Percentiles rank a stretch among this genome's conserved stretches.
Evolutionary conservation across 1,140 invertebrate species (phyloP).

Genomic region (Cheumatopsyche charites): DNA sequence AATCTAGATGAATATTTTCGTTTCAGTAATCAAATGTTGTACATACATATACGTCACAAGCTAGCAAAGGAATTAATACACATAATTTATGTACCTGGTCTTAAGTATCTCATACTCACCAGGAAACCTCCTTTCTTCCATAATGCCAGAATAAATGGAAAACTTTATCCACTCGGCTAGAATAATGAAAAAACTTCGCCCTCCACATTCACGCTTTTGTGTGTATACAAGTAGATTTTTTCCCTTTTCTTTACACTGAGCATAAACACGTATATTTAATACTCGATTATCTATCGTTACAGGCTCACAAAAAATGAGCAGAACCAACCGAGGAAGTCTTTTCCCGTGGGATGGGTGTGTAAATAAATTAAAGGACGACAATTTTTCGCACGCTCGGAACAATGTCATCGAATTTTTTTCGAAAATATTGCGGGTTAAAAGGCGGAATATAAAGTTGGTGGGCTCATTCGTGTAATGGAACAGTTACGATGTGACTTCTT

Average conservation of each 20-base stretch:
- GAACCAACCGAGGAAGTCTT: background rate
- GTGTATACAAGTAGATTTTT: constrained; percentile 1
- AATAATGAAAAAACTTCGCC: constrained; percentile 40
- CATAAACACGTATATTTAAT: constrained; percentile 36
- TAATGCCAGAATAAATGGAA: constrained; percentile 39
- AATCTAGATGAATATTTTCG: too few species aligned
- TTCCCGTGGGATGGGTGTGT: too few species aligned
- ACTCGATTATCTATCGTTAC: constrained; percentile 25
- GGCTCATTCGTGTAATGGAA: constrained; percentile 14
- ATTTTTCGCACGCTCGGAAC: too few species aligned
- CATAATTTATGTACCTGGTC: constrained; percentile 34
- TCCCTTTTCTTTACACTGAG: background rate
- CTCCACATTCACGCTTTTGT: constrained; percentile 17
- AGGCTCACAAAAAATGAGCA: background rate
- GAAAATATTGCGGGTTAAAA: constrained; percentile 13
- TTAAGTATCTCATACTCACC: constrained; percentile 33
- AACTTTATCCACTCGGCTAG: constrained; percentile 39
- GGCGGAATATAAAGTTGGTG: constrained; percentile 8
- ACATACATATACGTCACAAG: too few species aligned
- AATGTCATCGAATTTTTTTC: background rate
- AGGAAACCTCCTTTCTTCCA: constrained; percentile 12
- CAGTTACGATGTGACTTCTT: background rate
- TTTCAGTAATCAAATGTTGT: too few species aligned
- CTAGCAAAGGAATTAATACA: constrained; percentile 26
- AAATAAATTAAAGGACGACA: too few species aligned